Evolutionary conservation across 2,113 vertebrate genomes (phyloP).

Genomic region (Phoenicopterus ruber): DNA sequence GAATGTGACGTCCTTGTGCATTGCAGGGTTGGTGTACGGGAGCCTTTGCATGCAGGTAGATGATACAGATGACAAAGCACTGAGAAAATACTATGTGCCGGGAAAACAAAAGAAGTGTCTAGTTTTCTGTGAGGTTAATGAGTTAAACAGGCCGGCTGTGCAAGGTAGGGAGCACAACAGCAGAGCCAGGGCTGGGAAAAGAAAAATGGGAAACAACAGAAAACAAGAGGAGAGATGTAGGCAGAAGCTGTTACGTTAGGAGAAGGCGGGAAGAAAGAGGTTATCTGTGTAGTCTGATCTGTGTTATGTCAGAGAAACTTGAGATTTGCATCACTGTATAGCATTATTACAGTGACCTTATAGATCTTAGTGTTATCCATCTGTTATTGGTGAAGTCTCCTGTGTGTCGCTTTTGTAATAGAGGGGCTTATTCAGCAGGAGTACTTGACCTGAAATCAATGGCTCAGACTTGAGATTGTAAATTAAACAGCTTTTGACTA

Average conservation of each 20-base stretch:
- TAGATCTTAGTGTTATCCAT: slow-evolving; percentile 65
- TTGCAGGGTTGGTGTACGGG: neutral
- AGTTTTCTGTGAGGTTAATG: neutral
- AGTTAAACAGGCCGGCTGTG: neutral
- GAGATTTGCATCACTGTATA: slow-evolving; percentile 23
- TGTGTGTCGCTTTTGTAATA: slow-evolving; percentile 62
- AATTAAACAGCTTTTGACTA: slow-evolving; percentile 77
- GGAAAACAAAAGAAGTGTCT: neutral
- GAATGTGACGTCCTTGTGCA: neutral
- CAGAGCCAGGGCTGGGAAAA: neutral
- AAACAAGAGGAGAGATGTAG: neutral
- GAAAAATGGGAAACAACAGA: neutral
- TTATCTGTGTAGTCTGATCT: neutral
- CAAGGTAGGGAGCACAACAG: neutral
- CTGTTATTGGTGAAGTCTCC: slow-evolving; percentile 68
- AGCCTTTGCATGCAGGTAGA: neutral
- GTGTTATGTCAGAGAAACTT: neutral
- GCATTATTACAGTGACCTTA: slow-evolving; percentile 57
- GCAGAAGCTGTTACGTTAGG: neutral
- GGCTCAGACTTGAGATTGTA: slow-evolving; percentile 65
- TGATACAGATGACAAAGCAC: neutral
- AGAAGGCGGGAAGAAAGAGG: neutral
- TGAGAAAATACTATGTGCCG: neutral
- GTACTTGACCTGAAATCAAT: slow-evolving; percentile 77
- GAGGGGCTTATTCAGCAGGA: slow-evolving; percentile 78